phyloP scores from a whole-genome alignment of 2,113 vertebrate genomes.

The Pelusios castaneus region DNA sequence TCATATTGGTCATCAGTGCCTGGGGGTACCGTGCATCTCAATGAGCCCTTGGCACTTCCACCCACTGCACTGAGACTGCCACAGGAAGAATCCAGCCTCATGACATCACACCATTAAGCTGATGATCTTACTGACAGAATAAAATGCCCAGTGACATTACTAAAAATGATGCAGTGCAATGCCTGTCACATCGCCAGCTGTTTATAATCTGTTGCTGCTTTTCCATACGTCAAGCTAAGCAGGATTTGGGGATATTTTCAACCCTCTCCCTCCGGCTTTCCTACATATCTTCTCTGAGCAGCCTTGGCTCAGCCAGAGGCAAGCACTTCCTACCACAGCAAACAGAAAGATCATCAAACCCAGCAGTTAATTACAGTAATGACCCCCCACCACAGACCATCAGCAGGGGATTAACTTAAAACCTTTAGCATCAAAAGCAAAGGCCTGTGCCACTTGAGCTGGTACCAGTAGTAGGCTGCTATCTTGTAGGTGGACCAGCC shows the following conservation, averaged over 20 bases:
- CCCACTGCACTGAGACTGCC: neutral
- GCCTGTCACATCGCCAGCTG: neutral
- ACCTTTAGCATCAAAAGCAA: conserved; percentile 19
- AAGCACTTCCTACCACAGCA: conserved; percentile 52
- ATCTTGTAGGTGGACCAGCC: rapidly evolving
- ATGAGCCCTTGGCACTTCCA: neutral
- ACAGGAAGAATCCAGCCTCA: neutral
- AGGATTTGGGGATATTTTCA: conserved; percentile 6
- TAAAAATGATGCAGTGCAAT: neutral
- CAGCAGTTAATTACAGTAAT: conserved; percentile 59
- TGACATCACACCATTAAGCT: neutral
- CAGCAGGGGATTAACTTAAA: conserved; percentile 32
- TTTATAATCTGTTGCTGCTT: neutral
- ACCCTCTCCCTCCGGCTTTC: neutral
- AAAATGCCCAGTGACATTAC: neutral
- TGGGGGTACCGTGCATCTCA: neutral
- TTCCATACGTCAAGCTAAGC: neutral
- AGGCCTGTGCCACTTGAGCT: neutral
- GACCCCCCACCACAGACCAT: neutral
- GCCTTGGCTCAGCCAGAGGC: conserved; percentile 6
- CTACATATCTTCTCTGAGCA: conserved; percentile 32
- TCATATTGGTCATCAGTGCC: neutral
- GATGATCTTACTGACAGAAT: neutral
- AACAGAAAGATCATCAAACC: conserved; percentile 48
- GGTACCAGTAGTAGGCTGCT: neutral